Conservation (phyloP, 2,113 vertebrate genomes). For the Dipodomys merriami region DNA sequence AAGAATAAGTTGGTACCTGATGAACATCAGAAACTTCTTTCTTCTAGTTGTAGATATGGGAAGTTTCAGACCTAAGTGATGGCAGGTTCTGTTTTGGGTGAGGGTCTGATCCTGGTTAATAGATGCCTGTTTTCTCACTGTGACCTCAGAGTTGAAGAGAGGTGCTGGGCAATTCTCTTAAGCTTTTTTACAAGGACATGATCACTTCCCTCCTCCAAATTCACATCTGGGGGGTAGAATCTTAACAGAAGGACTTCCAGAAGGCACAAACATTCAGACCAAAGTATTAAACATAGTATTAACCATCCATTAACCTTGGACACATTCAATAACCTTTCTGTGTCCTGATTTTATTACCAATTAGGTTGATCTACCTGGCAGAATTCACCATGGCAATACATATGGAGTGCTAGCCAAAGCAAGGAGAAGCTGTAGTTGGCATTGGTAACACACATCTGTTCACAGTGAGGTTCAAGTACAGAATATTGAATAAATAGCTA, state of each 20-base stretch:
- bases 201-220: background rate
- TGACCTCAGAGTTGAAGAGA: background rate
- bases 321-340: background rate
- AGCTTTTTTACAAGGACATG: background rate
- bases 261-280: background rate
- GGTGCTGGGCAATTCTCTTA: too few species aligned
- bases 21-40: background rate
- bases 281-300: background rate
- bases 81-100: background rate
- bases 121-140: background rate
- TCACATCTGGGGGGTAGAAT: background rate
- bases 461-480: too few species aligned
- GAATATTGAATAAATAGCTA: background rate
- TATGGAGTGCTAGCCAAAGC: background rate
- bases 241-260: background rate
- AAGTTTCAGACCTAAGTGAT: background rate
- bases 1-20: background rate
- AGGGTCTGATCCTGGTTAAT: background rate
- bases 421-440: background rate
- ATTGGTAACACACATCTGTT: background rate
- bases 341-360: slow-evolving; percentile 26
- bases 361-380: background rate
- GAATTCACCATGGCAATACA: background rate
- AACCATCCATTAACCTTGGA: background rate
- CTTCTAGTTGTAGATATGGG: background rate